Conservation (phyloP, 1,140 invertebrate genomes). For the Hycleus cichorii region DNA sequence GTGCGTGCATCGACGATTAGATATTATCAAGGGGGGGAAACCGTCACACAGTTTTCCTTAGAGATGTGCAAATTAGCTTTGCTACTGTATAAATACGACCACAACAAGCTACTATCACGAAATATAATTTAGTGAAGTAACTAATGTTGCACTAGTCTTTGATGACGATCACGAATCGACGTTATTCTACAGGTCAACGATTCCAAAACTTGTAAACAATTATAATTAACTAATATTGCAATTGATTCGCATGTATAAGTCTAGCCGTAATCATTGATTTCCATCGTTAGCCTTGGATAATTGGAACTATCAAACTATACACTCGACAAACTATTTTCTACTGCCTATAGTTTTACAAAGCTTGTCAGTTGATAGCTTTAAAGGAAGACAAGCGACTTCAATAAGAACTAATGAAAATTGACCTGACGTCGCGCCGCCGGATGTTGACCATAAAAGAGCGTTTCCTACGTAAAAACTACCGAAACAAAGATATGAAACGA, state of each 20-base stretch:
- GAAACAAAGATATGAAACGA: constrained; percentile 13
- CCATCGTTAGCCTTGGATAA: too few relatives aligned
- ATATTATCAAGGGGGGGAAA: constrained; percentile 29
- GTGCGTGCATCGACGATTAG: constrained; percentile 33
- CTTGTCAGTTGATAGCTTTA: neutral
- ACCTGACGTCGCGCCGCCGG: constrained; percentile 4
- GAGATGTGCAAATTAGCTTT: constrained; percentile 34
- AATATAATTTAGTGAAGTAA: constrained; percentile 31
- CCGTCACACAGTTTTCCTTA: constrained; percentile 27
- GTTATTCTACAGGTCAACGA: too few relatives aligned
- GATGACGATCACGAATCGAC: too few relatives aligned
- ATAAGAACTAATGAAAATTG: constrained; percentile 12
- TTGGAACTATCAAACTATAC: too few relatives aligned
- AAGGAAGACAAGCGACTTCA: neutral
- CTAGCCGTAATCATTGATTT: too few relatives aligned
- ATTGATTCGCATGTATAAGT: too few relatives aligned
- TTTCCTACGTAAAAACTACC: constrained; percentile 10
- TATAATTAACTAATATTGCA: too few relatives aligned
- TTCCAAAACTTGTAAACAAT: too few relatives aligned
- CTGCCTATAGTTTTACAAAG: too few relatives aligned
- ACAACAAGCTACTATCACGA: constrained; percentile 24
- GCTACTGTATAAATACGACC: constrained; percentile 20
- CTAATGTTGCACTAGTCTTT: too few relatives aligned
- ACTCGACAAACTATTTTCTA: too few relatives aligned
- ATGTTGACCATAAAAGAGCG: constrained; percentile 12